Base-by-base conservation (phyloP, 2,113 vertebrate species). In the Electrona antarctica region DNA sequence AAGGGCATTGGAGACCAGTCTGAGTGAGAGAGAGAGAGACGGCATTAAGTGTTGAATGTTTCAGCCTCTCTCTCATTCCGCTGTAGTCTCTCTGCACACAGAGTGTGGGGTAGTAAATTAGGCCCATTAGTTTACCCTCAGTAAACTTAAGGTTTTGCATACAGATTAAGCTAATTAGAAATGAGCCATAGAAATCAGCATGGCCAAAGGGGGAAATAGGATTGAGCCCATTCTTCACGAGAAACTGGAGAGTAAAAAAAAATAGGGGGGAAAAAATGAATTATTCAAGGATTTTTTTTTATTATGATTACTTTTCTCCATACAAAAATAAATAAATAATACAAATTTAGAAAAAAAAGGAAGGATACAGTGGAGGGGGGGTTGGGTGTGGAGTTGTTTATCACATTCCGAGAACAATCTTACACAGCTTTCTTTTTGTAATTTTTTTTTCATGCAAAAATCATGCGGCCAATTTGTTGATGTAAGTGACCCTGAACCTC, bases 361-460 rank as follows among this genome's bases (percentile, higher is more conserved):
- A 73, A 59, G 74, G 55, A 80, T 71, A 71, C 81, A 75, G 71
- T 73, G 60, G 66, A 83, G 75, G 80, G 77, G 60, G 21, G 21
- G 21, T 21, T 21, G 21, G 21, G 21, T 21, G 21, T 21, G 21
- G 52, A 76, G 87, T 93, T 94, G 91, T 93, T 93, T 78, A 81
- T 87, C 79, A 88, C 90, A 92, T 91, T 94, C 83, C 91, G 84
- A 95, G 94, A 96, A 95, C 95, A 95, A 94, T 95, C 94, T 96
- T 95, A 96, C 95, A 94, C 95, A 97, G 95, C 95, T 96, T 95
- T 97, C 93, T 97, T 95, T 96, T 96, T 96, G 92, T 94, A 94
- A 96, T 95, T 96, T 96, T 96, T 94, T 96, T 96, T 97, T 95
- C 96, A 97, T 97, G 96, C 96, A 96, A 96, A 96, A 96, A 96